phyloP scores from a whole-genome alignment of 1,140 invertebrate species.

The Lanistes nyassanus region DNA sequence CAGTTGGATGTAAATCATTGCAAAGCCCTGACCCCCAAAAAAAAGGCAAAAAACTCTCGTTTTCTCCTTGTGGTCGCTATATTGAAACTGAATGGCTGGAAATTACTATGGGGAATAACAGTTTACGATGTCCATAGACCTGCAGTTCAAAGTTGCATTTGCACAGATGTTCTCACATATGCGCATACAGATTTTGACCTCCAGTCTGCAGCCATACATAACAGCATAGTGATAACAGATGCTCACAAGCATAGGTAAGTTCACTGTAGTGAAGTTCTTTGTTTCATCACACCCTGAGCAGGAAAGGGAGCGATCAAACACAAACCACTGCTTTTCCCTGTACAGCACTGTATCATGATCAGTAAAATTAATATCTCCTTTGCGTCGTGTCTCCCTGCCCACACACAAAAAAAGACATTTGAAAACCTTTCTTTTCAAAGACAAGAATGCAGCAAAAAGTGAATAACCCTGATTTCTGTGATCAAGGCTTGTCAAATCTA shows the following conservation, averaged over 20 bases:
- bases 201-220: neutral
- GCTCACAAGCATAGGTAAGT: constrained; percentile 64
- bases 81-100: too few relatives aligned
- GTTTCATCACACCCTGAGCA: constrained; percentile 56
- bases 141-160: too few relatives aligned
- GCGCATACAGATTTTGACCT: neutral
- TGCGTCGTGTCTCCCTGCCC: constrained; percentile 56
- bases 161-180: constrained; percentile 1
- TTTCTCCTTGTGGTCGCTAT: too few relatives aligned
- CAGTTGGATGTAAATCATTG: too few relatives aligned
- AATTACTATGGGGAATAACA: too few relatives aligned
- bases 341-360: constrained; percentile 62
- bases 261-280: constrained; percentile 64
- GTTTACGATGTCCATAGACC: too few relatives aligned
- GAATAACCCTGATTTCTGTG: too few relatives aligned
- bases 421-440: neutral
- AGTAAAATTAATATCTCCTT: constrained; percentile 59
- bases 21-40: too few relatives aligned
- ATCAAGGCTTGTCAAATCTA: too few relatives aligned
- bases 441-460: neutral
- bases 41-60: too few relatives aligned
- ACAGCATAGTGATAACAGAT: neutral
- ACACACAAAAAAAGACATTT: neutral
- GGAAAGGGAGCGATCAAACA: constrained; percentile 37
- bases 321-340: constrained; percentile 42